Conservation (phyloP, 1,140 invertebrate genomes). For the Chionoecetes opilio region DNA sequence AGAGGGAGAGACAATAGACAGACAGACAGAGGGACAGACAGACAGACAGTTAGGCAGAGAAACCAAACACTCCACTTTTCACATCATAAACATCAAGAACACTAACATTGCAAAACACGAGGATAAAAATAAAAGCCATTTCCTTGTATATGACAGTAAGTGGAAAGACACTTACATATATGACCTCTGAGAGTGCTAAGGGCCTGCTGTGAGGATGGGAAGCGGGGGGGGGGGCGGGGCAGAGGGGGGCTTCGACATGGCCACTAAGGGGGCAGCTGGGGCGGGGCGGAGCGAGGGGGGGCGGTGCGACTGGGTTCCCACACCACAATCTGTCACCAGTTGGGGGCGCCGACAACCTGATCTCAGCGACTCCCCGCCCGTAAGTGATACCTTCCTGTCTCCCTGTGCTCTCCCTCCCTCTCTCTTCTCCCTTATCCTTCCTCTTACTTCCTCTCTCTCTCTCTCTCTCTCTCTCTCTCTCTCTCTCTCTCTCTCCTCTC, state of each 20-base stretch:
- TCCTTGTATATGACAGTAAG: too few relatives aligned
- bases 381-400: conserved; percentile 67
- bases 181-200: too few relatives aligned
- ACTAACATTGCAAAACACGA: too few relatives aligned
- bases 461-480: conserved; percentile 39
- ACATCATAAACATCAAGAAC: too few relatives aligned
- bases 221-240: background rate
- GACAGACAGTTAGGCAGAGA: too few relatives aligned
- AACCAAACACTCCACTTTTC: too few relatives aligned
- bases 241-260: too few relatives aligned
- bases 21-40: too few relatives aligned
- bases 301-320: conserved; percentile 16
- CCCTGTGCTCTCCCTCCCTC: conserved; percentile 3
- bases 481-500: background rate
- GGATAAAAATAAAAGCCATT: too few relatives aligned
- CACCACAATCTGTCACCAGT: conserved; percentile 51
- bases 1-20: too few relatives aligned
- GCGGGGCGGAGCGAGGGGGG: background rate
- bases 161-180: too few relatives aligned
- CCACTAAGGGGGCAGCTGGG: conserved; percentile 17
- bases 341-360: conserved; percentile 37
- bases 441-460: background rate
- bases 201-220: conserved; percentile 12
- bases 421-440: background rate
- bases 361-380: conserved; percentile 20